Conservation (phyloP, 2,888 invertebrate genomes). For the Cheilosia pagana region DNA sequence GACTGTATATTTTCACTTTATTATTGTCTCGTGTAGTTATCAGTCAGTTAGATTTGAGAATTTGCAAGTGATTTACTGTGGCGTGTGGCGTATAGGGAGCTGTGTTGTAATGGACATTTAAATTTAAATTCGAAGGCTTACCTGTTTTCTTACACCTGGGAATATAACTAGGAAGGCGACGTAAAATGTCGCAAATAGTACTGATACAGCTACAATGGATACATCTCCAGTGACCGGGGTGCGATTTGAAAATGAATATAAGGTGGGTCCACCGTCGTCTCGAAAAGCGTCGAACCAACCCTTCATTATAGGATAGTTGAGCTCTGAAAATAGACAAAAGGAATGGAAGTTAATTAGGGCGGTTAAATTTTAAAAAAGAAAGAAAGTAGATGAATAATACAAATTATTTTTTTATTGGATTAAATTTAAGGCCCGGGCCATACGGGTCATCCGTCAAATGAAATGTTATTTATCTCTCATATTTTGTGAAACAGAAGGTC, state of each 20-base stretch:
- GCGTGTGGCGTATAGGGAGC: slow-evolving; percentile 34
- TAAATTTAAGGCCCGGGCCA: no score
- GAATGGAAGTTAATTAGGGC: not conserved
- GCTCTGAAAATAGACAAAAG: slow-evolving; percentile 77
- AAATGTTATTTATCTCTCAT: no score
- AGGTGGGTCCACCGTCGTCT: slow-evolving; percentile 97
- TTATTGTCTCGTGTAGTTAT: slow-evolving; percentile 27
- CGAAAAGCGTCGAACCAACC: slow-evolving; percentile 99
- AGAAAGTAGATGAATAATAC: no score
- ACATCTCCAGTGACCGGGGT: slow-evolving; percentile 98
- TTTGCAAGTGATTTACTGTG: slow-evolving; percentile 13
- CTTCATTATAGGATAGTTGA: slow-evolving; percentile 87
- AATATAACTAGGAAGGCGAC: slow-evolving; percentile 97
- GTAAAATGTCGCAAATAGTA: slow-evolving; percentile 95
- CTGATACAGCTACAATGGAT: slow-evolving; percentile 92
- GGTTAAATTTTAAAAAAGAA: no score
- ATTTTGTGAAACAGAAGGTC: no score
- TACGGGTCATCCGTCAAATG: no score
- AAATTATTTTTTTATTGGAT: not conserved
- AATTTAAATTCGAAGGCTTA: slow-evolving; percentile 82
- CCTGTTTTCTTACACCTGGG: slow-evolving; percentile 97
- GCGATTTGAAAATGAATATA: slow-evolving; percentile 96
- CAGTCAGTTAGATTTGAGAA: slow-evolving; percentile 61
- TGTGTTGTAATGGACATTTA: not conserved
- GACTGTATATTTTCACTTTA: not conserved